A percentile compares a stretch with the other conserved stretches of the same genome.
Evolutionary conservation across 2,888 invertebrate species (phyloP).

Genomic region (Metallyticus violacea): DNA sequence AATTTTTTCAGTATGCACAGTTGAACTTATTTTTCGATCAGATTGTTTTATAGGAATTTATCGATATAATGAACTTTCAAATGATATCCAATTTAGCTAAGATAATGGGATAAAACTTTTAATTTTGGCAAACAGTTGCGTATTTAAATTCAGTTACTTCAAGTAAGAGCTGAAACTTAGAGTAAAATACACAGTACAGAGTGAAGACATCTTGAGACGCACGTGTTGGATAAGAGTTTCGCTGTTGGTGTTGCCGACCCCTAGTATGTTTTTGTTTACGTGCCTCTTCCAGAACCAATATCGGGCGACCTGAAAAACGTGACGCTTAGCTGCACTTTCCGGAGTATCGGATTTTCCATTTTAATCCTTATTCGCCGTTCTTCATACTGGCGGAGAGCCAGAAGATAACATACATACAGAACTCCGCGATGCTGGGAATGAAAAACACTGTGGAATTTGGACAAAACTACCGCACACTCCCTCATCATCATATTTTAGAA

Average conservation of each 20-base stretch:
- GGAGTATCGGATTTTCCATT: not conserved
- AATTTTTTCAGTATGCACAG: too few species aligned
- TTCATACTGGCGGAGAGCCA: not conserved
- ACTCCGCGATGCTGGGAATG: not conserved
- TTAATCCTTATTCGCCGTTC: not conserved
- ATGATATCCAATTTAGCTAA: too few species aligned
- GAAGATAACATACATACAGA: not conserved
- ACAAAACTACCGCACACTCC: too few species aligned
- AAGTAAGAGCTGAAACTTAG: too few species aligned
- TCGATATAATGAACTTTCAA: too few species aligned
- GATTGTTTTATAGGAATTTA: too few species aligned
- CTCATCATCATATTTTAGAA: not conserved
- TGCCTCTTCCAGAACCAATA: not conserved
- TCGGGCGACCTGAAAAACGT: not conserved
- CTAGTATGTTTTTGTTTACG: not conserved
- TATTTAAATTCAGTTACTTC: too few species aligned
- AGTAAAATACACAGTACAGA: too few species aligned
- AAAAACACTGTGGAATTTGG: too few species aligned
- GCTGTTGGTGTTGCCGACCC: not conserved
- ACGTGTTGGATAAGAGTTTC: not conserved
- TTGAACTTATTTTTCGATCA: too few species aligned
- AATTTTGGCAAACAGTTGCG: too few species aligned
- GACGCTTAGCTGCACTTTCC: not conserved
- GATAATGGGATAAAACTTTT: too few species aligned
- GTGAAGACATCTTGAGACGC: not conserved